These are phyloP conservation scores for Acropora tenuis DNA, from an alignment of 64 coral and sea anemone genomes.

Conservation along the genomic window DNA sequence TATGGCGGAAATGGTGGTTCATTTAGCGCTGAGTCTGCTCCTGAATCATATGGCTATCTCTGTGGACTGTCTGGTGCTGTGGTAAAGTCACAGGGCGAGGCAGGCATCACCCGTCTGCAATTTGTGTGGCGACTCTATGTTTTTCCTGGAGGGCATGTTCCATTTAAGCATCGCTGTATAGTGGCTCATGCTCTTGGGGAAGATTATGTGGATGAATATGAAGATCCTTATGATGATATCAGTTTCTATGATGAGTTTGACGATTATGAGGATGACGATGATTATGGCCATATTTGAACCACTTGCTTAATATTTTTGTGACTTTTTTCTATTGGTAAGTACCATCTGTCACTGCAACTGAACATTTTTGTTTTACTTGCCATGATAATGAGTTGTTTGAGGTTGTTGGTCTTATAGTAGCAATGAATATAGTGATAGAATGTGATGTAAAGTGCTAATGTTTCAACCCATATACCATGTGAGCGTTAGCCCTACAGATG, in stretches of 20 bases:
- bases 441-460: too few species aligned
- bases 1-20: constrained; percentile 75
- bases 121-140: constrained; percentile 71
- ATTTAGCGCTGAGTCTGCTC: constrained; percentile 10
- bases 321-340: not conserved
- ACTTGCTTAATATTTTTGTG: constrained; percentile 2
- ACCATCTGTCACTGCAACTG: too few species aligned
- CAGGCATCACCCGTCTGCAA: constrained; percentile 81
- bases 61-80: constrained; percentile 59
- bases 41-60: constrained; percentile 66
- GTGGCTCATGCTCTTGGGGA: not conserved
- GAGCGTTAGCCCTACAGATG: too few species aligned
- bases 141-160: constrained; percentile 23
- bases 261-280: constrained; percentile 30
- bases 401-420: too few species aligned
- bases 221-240: constrained; percentile 31
- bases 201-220: constrained; percentile 15
- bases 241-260: constrained; percentile 2
- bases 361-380: too few species aligned
- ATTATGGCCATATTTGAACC: constrained; percentile 41
- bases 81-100: constrained; percentile 72
- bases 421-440: too few species aligned
- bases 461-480: too few species aligned
- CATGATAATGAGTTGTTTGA: too few species aligned
- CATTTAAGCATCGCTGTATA: not conserved